Base-by-base conservation (phyloP, 2,113 vertebrate species). In the Pangasianodon gigas region DNA sequence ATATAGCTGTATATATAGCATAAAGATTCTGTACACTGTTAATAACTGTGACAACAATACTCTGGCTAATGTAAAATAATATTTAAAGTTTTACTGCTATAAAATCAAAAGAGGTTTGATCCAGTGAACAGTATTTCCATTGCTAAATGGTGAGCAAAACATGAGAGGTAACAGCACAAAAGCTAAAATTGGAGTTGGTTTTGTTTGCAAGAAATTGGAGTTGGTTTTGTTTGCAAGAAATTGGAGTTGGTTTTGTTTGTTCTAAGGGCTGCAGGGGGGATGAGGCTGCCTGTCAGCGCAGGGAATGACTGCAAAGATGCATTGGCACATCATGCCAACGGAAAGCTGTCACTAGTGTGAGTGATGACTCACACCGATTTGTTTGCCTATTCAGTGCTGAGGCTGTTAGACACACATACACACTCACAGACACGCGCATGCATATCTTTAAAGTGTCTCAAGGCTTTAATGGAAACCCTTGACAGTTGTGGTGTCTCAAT, bases 321-420 rank as follows among this genome's bases (percentile, higher is more conserved):
- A 41, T 29, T 37, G 62, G 71, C 52, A 67, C 65, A 29, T 84
- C 51, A 74, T 37, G 87, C 82, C 79, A 88, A 85, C 5, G 14
- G 41, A 90, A 89, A 87, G 62, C 86, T 88, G 86, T 90, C 90
- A 82, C 69, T 54, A 62, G 44, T 81, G 84, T 92, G 90, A 92
- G 90, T 87, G 67, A 84, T 91, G 90, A 93, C 67, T 91, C 89
- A 91, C 88, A 89, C 88, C 71, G 87, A 93, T 90, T 94, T 94
- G 91, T 93, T 93, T 94, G 86, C 62, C 62, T 41, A 77, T 93
- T 92, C 91, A 87, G 87, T 90, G 69, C 16, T 0, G 6, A 2
- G 46, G 18, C 82, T 48, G 48, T 1, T 65, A 84, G 88, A 92
- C 56, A 46, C 58, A 65, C 29, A 48, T 48, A 85, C 54, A n/a